These are phyloP conservation scores for Rhabdophis nuchalis DNA, from an alignment of 2,797 vertebrate species.

Conservation along the genomic window DNA sequence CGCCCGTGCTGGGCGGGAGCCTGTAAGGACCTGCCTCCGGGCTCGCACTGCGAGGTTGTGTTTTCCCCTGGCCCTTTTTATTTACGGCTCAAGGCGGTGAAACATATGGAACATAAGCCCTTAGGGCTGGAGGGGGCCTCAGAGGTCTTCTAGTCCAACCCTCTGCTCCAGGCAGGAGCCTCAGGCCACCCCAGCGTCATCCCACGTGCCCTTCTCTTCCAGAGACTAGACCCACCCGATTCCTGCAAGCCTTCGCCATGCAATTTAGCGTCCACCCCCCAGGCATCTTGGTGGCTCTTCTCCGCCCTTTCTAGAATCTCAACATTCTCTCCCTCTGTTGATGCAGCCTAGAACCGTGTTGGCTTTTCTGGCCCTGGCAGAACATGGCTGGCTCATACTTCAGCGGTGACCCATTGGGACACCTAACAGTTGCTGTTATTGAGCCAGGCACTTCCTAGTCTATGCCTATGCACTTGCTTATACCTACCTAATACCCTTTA, in stretches of 20 bases:
- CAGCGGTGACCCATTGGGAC: neutral
- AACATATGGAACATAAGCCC: neutral
- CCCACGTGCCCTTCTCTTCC: neutral
- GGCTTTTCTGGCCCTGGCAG: neutral
- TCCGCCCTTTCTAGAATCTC: neutral
- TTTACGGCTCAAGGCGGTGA: neutral
- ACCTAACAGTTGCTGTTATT: neutral
- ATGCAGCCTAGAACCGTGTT: neutral
- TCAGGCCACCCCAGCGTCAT: neutral
- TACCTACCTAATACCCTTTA: neutral
- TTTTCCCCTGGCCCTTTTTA: neutral
- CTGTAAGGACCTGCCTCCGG: no score
- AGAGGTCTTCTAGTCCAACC: neutral
- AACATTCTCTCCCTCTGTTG: neutral
- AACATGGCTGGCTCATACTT: neutral
- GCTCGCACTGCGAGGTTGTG: no score
- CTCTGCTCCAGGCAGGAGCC: neutral
- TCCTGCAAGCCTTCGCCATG: neutral
- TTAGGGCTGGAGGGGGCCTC: neutral
- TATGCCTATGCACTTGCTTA: neutral
- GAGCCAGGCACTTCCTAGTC: neutral
- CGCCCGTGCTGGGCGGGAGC: neutral
- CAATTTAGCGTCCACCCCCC: neutral
- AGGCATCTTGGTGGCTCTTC: neutral
- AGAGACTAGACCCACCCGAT: neutral